These are phyloP conservation scores for Gnathonemus echidnorhynchus DNA, from an alignment of 2,113 vertebrate species.

Conservation along the genomic window DNA sequence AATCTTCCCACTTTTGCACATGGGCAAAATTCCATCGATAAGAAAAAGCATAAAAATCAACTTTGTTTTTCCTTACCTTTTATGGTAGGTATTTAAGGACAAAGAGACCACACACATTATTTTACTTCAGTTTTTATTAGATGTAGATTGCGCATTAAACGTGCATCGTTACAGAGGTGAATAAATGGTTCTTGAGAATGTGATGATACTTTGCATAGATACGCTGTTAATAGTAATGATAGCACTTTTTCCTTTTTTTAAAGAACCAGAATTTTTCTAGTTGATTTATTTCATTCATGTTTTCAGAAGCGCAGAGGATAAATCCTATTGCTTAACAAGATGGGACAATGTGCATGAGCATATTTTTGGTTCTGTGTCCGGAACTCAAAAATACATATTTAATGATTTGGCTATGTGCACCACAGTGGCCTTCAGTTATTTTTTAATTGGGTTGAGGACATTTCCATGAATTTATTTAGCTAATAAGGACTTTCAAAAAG, in stretches of 20 bases:
- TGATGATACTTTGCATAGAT: constrained; percentile 1
- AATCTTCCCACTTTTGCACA: not conserved
- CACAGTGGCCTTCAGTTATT: not conserved
- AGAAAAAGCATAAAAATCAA: not conserved
- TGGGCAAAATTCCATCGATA: not conserved
- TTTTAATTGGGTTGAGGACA: not conserved
- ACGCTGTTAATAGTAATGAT: not conserved
- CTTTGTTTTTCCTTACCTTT: not conserved
- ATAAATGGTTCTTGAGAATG: not conserved
- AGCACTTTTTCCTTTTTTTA: not conserved
- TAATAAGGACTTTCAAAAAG: not conserved
- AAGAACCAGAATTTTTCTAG: not conserved
- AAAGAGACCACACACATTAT: not conserved
- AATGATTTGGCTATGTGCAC: not conserved
- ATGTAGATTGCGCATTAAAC: not conserved
- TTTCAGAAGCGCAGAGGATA: not conserved
- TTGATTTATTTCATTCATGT: not conserved
- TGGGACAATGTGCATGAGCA: not conserved
- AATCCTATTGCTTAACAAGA: not conserved
- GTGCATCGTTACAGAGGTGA: not conserved
- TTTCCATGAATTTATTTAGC: not conserved
- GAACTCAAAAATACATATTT: not conserved
- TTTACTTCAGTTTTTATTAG: not conserved
- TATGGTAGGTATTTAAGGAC: not conserved
- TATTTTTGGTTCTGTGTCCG: not conserved